Evolutionary conservation across 2,888 invertebrate genomes (phyloP), one percentile per base, ranked within the genome.

Genomic region (Limulus polyphemus): DNA sequence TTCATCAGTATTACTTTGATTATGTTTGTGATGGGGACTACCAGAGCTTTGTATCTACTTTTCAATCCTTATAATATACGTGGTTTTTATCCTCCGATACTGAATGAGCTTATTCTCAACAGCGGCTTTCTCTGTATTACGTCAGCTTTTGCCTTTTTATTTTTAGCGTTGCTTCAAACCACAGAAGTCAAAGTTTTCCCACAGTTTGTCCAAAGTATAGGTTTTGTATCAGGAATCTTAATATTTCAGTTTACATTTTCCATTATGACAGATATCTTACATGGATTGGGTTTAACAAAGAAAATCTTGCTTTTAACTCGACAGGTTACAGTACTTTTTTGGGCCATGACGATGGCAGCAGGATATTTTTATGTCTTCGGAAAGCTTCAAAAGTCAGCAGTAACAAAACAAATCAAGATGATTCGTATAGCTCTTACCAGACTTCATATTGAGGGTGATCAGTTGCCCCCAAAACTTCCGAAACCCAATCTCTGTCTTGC

Each of bases 11-110:
- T 93, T 17, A 90, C 92, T 77, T 77, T 89, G 57, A 83, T 92
- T 69, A 77, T 94, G 60, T 87, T 91, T 11, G 81, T 86, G 12
- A 85, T 92, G 55, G 90, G 93, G 73, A 82, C 86, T 16, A 79
- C 73, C 13, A 67, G 76, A 58, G 88, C 90, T 70, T 86, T 90
- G 71, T 92, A 90, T 74, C 82, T 94, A 70, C 87, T 91, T 70
- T 88, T 91, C 74, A 94, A 94, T 77, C 90, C 91, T 0, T 94
- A 94, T 75, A 93, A 93, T 73, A 84, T 88, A n/a, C 84, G 85
- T 65, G 83, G 83, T 65, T 87, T 87, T 0, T 82, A 92, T 73
- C 88, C 88, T 63, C 76, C 77, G 17, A 86, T 87, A 64, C 79
- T 90, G 49, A 88, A 90, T 59, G 87, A 89, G 73, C 84, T 92